A percentile compares a stretch with the other conserved stretches of the same genome.
These are phyloP conservation scores for Eupithecia subfuscata DNA, from an alignment of 2,888 invertebrate species.

Conservation along the genomic window DNA sequence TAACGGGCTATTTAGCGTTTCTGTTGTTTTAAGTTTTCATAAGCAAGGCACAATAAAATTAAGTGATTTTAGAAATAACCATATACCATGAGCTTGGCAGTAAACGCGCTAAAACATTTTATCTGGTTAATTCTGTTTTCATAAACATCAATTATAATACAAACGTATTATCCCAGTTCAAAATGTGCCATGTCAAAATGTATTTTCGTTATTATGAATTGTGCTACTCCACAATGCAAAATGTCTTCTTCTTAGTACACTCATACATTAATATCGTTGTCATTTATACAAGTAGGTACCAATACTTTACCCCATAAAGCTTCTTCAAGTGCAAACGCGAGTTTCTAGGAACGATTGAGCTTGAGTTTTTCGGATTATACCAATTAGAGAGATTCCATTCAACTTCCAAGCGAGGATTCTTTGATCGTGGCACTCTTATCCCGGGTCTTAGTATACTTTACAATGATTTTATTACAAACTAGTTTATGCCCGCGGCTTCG, in stretches of 20 bases:
- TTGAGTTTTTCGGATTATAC: conserved; percentile 66
- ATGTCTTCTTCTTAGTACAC: not conserved
- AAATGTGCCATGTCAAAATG: not conserved
- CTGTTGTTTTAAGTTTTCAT: too few species aligned
- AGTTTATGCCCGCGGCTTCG: too few species aligned
- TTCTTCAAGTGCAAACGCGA: conserved; percentile 53
- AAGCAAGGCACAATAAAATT: too few species aligned
- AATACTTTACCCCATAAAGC: conserved; percentile 41
- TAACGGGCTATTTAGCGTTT: not conserved
- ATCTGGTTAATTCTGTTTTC: not conserved
- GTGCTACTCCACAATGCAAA: not conserved
- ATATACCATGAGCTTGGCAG: too few species aligned
- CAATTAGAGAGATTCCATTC: conserved; percentile 74
- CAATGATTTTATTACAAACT: not conserved
- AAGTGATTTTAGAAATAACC: too few species aligned
- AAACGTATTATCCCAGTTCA: not conserved
- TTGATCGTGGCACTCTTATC: conserved; percentile 60
- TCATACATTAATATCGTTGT: not conserved
- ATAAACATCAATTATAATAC: not conserved
- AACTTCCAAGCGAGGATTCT: conserved; percentile 61
- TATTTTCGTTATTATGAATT: not conserved
- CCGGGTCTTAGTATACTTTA: conserved; percentile 5
- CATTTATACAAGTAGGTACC: not conserved
- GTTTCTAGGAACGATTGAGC: conserved; percentile 47
- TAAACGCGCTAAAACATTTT: not conserved